Base-by-base conservation (phyloP, 2,113 vertebrate species). In the Trogon surrucura region DNA sequence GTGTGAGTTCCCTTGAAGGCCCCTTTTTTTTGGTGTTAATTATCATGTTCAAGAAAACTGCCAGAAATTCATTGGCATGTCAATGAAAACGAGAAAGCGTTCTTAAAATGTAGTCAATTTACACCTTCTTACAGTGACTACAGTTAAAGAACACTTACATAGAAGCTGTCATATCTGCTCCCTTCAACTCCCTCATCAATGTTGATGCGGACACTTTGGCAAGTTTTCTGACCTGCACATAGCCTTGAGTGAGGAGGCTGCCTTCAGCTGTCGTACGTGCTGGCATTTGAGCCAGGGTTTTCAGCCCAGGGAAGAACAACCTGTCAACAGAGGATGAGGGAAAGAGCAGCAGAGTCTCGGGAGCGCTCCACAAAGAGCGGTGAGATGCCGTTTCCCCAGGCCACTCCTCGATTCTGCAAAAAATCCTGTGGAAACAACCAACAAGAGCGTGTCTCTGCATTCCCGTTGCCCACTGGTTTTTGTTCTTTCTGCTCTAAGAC, bases 91-190 rank as follows among this genome's bases (percentile, higher is more conserved):
- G 95, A 93, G 85, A 88, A 92, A 91, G 41, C 81, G 72, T 92
- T 96, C 95, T 91, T 78, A 96, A 95, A 94, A 91, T 62, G 88
- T 62, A 86, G 82, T 91, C 91, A 93, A 96, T 94, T 93, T 80
- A 92, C 95, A 96, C 93, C 96, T 95, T 75, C 92, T 95, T 70
- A 53, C 57, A 96, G 83, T 38, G 48, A 86, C 72, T 95, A 13
- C 47, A 95, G 83, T 89, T 91, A 90, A 92, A 41, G 66, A 96
- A 84, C 53, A 53, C 1, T 1, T 36, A 69, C 23, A 1, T n/a
- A 41, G 36, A 57, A 95, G 77, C 95, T 94, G 93, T 90, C 95
- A 86, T 65, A 89, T 87, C 88, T 93, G 65, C 89, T 88, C 73
- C 80, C 77, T 91, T 86, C 91, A 87, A 38, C 88, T 74, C 80